Conservation (phyloP, 1,140 invertebrate species). For the Ceratina japonica region DNA sequence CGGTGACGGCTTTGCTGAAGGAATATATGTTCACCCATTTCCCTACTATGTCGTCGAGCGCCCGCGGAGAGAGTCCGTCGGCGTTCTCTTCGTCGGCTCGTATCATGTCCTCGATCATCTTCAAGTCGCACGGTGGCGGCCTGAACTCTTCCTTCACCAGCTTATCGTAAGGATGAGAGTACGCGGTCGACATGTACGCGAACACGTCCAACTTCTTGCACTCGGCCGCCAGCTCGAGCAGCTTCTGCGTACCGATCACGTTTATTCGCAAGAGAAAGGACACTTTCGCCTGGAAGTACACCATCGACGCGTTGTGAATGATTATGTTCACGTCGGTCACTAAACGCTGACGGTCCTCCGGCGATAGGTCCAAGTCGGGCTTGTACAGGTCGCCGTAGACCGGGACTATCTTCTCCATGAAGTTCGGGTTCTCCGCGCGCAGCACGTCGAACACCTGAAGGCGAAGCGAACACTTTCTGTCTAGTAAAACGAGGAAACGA, state of each 20-base stretch:
- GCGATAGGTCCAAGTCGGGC: slow-evolving; percentile 84
- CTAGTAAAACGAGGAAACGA: neutral
- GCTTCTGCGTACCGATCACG: slow-evolving; percentile 82
- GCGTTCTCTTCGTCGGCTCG: slow-evolving; percentile 49
- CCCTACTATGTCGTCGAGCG: slow-evolving; percentile 74
- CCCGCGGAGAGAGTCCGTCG: slow-evolving; percentile 64
- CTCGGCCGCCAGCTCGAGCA: slow-evolving; percentile 82
- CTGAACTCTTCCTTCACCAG: slow-evolving; percentile 81
- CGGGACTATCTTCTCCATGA: slow-evolving; percentile 82
- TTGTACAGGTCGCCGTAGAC: slow-evolving; percentile 85
- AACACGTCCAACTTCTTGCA: slow-evolving; percentile 78
- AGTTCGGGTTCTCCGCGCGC: slow-evolving; percentile 76
- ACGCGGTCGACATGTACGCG: slow-evolving; percentile 69
- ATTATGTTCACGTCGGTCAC: slow-evolving; percentile 85
- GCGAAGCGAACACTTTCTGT: too few species aligned
- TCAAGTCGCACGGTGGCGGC: slow-evolving; percentile 72
- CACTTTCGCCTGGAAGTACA: slow-evolving; percentile 83
- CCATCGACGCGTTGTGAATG: slow-evolving; percentile 87
- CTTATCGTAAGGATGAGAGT: slow-evolving; percentile 71
- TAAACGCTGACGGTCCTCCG: slow-evolving; percentile 81
- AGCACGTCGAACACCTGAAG: slow-evolving; percentile 81
- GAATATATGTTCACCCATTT: slow-evolving; percentile 82
- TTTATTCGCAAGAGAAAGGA: slow-evolving; percentile 86
- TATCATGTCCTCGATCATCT: slow-evolving; percentile 77
- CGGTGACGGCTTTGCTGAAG: slow-evolving; percentile 82